phyloP scores from a whole-genome alignment of 2,888 invertebrate species.

The Campoplex capitator region DNA sequence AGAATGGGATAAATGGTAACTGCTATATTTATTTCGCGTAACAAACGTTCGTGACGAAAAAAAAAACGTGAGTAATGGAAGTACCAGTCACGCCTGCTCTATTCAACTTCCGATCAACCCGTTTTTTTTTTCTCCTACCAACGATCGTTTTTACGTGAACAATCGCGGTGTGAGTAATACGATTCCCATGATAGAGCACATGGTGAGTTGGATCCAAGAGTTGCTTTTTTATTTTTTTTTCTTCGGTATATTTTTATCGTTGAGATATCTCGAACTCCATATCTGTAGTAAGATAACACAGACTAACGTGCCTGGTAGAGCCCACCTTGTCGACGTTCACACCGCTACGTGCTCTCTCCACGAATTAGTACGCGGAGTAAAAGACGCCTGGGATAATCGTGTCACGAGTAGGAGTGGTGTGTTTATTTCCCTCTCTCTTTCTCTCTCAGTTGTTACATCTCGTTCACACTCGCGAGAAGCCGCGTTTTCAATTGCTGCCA shows the following conservation, averaged over 20 bases:
- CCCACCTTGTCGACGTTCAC: constrained; percentile 46
- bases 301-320: constrained; percentile 52
- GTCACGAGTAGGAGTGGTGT: constrained; percentile 44
- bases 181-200: constrained; percentile 58
- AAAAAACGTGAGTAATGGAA: constrained; percentile 7
- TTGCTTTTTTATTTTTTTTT: constrained; percentile 34
- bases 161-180: constrained; percentile 63
- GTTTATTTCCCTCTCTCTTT: neutral
- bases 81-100: constrained; percentile 14
- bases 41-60: neutral
- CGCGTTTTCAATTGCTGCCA: constrained; percentile 16
- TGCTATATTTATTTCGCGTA: neutral
- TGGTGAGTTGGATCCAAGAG: constrained; percentile 51
- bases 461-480: constrained; percentile 1
- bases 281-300: constrained; percentile 67
- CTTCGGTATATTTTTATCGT: constrained; percentile 56
- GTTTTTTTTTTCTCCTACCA: constrained; percentile 21
- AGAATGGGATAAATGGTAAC: neutral
- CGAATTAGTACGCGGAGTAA: constrained; percentile 59
- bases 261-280: constrained; percentile 65
- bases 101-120: constrained; percentile 24
- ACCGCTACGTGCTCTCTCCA: constrained; percentile 36
- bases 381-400: constrained; percentile 63
- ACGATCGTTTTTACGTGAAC: neutral
- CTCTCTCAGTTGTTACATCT: neutral